Base-by-base conservation (phyloP, 1,140 invertebrate genomes). In the Penaeus chinensis region DNA sequence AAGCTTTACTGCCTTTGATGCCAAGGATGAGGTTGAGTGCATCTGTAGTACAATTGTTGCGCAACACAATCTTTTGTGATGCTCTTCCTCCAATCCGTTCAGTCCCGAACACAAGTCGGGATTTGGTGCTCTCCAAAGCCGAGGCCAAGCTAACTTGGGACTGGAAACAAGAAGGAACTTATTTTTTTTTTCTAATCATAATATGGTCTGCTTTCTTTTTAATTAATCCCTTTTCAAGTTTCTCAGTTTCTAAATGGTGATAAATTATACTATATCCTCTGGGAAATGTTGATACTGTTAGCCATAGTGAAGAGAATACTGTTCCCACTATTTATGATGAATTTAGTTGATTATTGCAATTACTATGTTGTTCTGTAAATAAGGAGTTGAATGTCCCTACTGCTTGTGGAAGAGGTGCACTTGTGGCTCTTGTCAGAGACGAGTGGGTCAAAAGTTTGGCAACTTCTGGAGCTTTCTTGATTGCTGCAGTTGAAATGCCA, bases 51-150 rank as follows among this genome's bases (percentile, higher is more conserved):
- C 71, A 54, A 37, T 60, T 83, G 42, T 87, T 87, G 8, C 86
- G 32, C 5, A 87, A 19, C 19, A 83, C 80, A 20, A 87, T n/a
- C 42, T 82, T 83, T 54, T 78, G 80, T 10, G 66, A 82, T 54
- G 65, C 81, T 13, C 32, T 62, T 10, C 24, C 80, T 22, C 80
- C 86, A 42, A 87, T 71, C 20, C 27, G 27, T 4, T 82, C 86
- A 77, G 79, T 77, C 4, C 86, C 86, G 61, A 87, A 87, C 27
- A 82, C 81, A 37, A 83, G 20, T 10, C 71, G 80, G 7, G 86
- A 87, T 54, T 83, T 82, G 61, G 69, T 82, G 61, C 80, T 77
- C 71, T 87, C 71, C 22, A 87, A 27, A 61, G 79, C 81, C 1
- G 71, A 54, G 10, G 80, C 62, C 60, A 82, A 47, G 37, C 27